A percentile compares a stretch with the other conserved stretches of the same genome.
Evolutionary conservation across 2,888 invertebrate species (phyloP).

Genomic region (Operophtera brumata): DNA sequence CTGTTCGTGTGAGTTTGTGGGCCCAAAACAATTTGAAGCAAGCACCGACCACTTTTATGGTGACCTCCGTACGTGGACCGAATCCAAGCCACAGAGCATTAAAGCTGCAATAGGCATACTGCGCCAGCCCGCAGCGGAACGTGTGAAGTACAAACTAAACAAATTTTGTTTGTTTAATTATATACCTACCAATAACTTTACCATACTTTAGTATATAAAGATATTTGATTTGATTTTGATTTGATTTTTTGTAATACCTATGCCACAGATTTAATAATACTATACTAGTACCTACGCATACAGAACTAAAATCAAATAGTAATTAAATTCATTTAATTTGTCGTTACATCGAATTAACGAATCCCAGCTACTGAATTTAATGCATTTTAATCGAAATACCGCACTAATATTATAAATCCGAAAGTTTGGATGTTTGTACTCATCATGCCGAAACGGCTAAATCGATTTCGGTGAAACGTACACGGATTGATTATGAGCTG

Average conservation of each 20-base stretch:
- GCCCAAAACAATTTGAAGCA: slow-evolving; percentile 68
- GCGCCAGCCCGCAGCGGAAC: slow-evolving; percentile 52
- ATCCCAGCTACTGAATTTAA: not conserved
- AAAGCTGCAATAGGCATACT: slow-evolving; percentile 65
- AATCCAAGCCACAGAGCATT: slow-evolving; percentile 70
- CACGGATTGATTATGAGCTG: too few species aligned
- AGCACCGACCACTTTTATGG: slow-evolving; percentile 67
- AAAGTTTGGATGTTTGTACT: too few species aligned
- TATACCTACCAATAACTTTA: too few species aligned
- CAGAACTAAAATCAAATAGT: slow-evolving; percentile 17
- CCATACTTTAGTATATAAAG: too few species aligned
- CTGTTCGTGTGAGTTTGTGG: slow-evolving; percentile 56
- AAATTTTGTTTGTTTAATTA: slow-evolving; percentile 42
- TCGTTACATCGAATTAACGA: not conserved
- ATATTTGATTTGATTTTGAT: too few species aligned
- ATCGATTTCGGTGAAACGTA: too few species aligned
- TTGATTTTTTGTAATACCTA: too few species aligned
- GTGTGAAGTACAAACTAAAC: slow-evolving; percentile 51
- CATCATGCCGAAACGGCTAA: too few species aligned
- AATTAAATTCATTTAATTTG: slow-evolving; percentile 16
- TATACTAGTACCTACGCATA: too few species aligned
- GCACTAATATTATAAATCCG: too few species aligned
- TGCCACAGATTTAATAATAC: too few species aligned
- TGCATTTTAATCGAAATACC: not conserved
- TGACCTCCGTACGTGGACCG: slow-evolving; percentile 63